Base-by-base conservation (phyloP, 1,140 invertebrate species). In the Drosophila subobscura region DNA sequence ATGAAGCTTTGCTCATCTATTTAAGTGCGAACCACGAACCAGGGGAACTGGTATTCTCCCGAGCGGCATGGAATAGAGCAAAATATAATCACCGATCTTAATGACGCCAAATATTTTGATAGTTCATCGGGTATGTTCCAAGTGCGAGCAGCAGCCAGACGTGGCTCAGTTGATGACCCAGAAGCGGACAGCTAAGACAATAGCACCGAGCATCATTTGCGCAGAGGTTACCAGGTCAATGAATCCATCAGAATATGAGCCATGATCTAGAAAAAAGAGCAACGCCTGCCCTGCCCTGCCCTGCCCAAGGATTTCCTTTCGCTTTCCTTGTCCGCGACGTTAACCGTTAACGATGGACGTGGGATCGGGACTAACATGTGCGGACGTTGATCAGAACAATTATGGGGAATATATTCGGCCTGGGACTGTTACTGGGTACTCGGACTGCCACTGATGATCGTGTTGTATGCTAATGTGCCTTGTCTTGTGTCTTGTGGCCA, bases 41-140 rank as follows among this genome's bases (percentile, higher is more conserved):
- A 52, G 45, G 56, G 56, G 25, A 42, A 44, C 40, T 51, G 47
- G 47, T 22, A 52, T 59, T 59, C 67, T 52, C 52, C 50, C 58
- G 59, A 52, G 16, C 50, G 33, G 45, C 41, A 58, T 16, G 50
- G 49, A 59, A 51, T 16, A 51, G 25, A 44, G 52, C 51, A 42
- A 71, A 71, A 80, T 60, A 76, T 73, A 79, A 85, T 79, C 66
- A 85, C 49, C 47, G 40, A 84, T 70, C 66, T 85, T 84, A 85
- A 84, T 84, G 80, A 51, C 80, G 59, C 25, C 4, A 85, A 65
- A 76, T 79, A 78, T 85, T 84, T 72, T 79, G 79, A 83, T 81
- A 65, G 60, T 55, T 65, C 25, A 72, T 72, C 44, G 58, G 14
- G 37, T 57, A 37, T 52, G 57, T 16, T 42, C 16, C 16, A 58